Evolutionary conservation across 2,888 invertebrate species (phyloP).

Genomic region (Hirtodrosophila histrioides): DNA sequence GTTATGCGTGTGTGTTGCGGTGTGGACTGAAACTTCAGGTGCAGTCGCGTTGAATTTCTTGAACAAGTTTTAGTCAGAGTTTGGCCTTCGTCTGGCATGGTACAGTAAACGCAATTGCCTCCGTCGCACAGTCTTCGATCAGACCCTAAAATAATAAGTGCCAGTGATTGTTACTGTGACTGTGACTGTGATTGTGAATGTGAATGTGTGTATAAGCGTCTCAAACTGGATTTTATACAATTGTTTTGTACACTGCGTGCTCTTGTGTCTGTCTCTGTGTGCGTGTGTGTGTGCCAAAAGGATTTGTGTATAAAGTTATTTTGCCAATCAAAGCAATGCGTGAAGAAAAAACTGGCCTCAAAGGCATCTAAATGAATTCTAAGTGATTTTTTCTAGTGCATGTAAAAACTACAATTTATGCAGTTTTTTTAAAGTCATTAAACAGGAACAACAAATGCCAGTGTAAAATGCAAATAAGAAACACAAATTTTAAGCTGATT

Average conservation of each 20-base stretch:
- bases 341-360: conserved; percentile 22
- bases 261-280: conserved; percentile 42
- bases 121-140: conserved; percentile 43
- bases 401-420: conserved; percentile 1
- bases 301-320: conserved; percentile 50
- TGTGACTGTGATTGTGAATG: conserved; percentile 11
- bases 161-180: conserved; percentile 23
- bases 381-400: conserved; percentile 3
- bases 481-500: too few relatives aligned
- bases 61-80: conserved; percentile 84
- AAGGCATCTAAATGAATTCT: conserved; percentile 10
- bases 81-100: conserved; percentile 84
- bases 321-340: conserved; percentile 40
- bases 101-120: conserved; percentile 79
- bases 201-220: conserved; percentile 15
- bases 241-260: conserved; percentile 52
- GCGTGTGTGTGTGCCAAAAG: conserved; percentile 34
- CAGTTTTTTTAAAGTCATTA: too few relatives aligned
- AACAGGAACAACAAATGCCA: too few relatives aligned
- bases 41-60: conserved; percentile 77
- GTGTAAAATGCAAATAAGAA: too few relatives aligned
- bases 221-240: conserved; percentile 71
- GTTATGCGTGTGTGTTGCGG: conserved; percentile 27
- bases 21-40: conserved; percentile 70
- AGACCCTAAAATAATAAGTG: conserved; percentile 44